These are phyloP conservation scores for Ondatra zibethicus DNA, from an alignment of 2,113 vertebrate genomes.

Conservation along the genomic window DNA sequence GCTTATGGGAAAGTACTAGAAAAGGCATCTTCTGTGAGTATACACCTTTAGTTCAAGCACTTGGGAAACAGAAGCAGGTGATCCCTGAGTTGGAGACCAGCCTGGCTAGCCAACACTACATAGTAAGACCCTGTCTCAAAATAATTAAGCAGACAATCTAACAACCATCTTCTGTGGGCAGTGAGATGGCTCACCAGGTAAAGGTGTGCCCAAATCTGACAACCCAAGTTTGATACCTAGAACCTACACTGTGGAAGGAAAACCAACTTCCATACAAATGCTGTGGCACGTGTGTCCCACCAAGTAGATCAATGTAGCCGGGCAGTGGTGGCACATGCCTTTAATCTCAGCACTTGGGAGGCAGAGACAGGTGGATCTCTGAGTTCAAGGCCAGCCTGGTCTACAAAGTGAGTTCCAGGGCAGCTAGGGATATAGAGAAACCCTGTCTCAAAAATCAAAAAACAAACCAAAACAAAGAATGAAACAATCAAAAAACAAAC, in stretches of 20 bases:
- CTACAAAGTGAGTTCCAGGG: not conserved
- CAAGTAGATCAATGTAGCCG: not conserved
- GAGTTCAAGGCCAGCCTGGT: not conserved
- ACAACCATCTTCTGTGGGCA: not conserved
- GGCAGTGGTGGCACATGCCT: not conserved
- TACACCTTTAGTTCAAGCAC: not conserved
- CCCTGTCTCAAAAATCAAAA: not conserved
- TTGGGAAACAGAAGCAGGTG: not conserved
- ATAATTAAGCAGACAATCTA: not conserved
- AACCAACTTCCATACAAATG: not conserved
- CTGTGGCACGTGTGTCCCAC: not conserved
- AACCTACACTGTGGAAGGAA: not conserved
- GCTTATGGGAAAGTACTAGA: conserved; percentile 1
- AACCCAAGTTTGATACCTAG: not conserved
- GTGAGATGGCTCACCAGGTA: not conserved
- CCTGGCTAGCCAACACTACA: not conserved
- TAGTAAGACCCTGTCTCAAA: not conserved
- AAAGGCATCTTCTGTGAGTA: conserved; percentile 2
- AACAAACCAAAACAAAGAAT: too few species aligned
- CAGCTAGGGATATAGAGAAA: not conserved
- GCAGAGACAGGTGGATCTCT: not conserved
- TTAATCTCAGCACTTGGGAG: not conserved
- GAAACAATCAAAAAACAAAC: too few species aligned
- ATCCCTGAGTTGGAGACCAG: not conserved
- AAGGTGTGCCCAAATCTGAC: not conserved